Conservation (phyloP, 2,888 invertebrate species). For the Nephrocerus scutellatus region DNA sequence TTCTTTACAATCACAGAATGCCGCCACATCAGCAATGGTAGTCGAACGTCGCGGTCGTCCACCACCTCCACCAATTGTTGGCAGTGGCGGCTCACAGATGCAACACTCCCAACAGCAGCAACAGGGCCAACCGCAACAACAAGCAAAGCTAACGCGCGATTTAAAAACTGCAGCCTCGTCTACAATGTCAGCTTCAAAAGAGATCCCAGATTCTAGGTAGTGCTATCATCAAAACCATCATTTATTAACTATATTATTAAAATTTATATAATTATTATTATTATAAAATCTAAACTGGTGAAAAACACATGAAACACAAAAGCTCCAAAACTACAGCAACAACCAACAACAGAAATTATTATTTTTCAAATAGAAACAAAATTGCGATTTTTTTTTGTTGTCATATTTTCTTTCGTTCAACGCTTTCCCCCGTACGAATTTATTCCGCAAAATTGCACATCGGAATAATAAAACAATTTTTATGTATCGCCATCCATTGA, state of each 20-base stretch:
- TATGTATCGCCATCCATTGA: too few relatives aligned
- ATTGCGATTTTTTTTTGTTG: too few relatives aligned
- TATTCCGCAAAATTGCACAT: too few relatives aligned
- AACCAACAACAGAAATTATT: too few relatives aligned
- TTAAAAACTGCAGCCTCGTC: constrained; percentile 31
- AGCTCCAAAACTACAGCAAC: too few relatives aligned
- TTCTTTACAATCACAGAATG: too few relatives aligned
- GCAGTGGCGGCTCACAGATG: constrained; percentile 33
- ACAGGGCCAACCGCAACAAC: constrained; percentile 31
- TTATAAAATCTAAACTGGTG: constrained; percentile 22
- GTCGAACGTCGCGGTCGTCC: constrained; percentile 42
- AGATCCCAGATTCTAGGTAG: constrained; percentile 49
- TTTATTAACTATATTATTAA: constrained; percentile 46
- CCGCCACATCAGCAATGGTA: constrained; percentile 39
- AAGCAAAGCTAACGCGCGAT: constrained; percentile 38
- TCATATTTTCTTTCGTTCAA: too few relatives aligned
- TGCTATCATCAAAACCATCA: constrained; percentile 44
- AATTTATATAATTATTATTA: constrained; percentile 47
- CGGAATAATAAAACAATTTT: too few relatives aligned
- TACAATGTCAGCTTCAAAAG: constrained; percentile 42
- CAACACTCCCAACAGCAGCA: constrained; percentile 25
- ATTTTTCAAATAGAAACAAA: too few relatives aligned
- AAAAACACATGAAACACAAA: constrained; percentile 10
- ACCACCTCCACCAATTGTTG: constrained; percentile 32
- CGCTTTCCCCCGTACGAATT: too few relatives aligned